Percentiles rank a stretch among this genome's conserved stretches.
Conservation (phyloP, 1,140 invertebrate species). For the Pseudomyrmex gracilis region DNA sequence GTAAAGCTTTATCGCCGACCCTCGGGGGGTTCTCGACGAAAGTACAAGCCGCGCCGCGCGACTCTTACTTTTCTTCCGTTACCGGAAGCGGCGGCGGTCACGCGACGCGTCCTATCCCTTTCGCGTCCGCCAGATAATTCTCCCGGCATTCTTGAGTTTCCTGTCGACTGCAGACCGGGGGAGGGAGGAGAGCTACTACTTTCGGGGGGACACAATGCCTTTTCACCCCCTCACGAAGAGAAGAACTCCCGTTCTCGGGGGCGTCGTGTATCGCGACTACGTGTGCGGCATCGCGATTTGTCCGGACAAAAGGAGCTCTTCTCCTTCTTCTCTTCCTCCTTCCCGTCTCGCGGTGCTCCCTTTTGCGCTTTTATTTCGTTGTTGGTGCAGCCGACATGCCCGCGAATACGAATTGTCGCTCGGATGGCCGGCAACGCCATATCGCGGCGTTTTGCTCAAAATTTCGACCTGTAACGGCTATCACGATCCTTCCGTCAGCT, state of each 20-base stretch:
- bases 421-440: conserved; percentile 38
- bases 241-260: background rate
- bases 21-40: conserved; percentile 16
- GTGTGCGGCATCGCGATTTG: conserved; percentile 50
- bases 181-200: conserved; percentile 25
- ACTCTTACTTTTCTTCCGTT: background rate
- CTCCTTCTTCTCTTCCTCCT: no score
- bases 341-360: background rate
- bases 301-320: conserved; percentile 38
- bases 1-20: conserved; percentile 33
- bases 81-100: background rate
- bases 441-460: conserved; percentile 23
- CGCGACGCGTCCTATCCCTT: background rate
- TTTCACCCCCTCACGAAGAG: background rate
- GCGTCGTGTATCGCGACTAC: conserved; percentile 53
- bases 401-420: conserved; percentile 53
- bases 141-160: conserved; percentile 48
- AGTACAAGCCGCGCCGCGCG: conserved; percentile 46
- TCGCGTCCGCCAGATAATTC: conserved; percentile 46
- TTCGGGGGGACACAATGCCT: conserved; percentile 53
- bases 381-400: conserved; percentile 37
- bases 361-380: conserved; percentile 52
- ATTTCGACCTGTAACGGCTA: conserved; percentile 1
- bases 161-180: conserved; percentile 48
- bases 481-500: background rate